Evolutionary conservation across 1,140 invertebrate species (phyloP), one percentile per base, ranked within the genome.

Genomic region (Camponotus vicinus): DNA sequence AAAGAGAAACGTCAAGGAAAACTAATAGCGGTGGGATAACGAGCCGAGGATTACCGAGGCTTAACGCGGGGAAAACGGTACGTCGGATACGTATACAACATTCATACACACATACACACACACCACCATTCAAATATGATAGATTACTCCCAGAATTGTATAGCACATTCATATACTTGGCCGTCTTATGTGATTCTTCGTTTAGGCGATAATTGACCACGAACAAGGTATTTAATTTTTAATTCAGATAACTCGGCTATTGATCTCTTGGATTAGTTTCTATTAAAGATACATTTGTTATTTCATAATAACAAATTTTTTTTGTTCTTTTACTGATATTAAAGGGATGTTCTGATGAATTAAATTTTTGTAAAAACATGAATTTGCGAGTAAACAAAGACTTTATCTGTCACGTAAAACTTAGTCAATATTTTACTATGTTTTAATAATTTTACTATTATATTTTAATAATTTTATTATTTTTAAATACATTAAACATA

Each of bases 1-100:
- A 86, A 86, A 66, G 79, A 67, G 59, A 86, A 73, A 83, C 57
- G 45, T 70, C 75, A 86, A 66, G 76, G 76, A 86, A 79, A 86
- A 86, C 75, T 78, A 86, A 86, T 79, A 79, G 75, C 84, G 75
- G 75, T 5, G 64, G 76, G 64, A 79, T 86, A 86, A 86, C 73
- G 84, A 86, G 75, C 40, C 76, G 40, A 27, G 82, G 84, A 86
- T 86, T 79, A 80, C 84, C 76, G 40, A 86, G 84, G 79, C 77
- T 86, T 79, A 86, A 32, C 37, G 52, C 49, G 37, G 13, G 15
- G 64, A 63, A 83, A 83, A 83, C 40, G 67, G 52, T 61, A 37
- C 55, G 55, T 61, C 69, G 79, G 79, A 73, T 83, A 86, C 55
- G 61, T 79, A 86, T 57, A 80, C 64, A 52, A 52, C 49, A 27